Base-by-base conservation (phyloP, 2,113 vertebrate species). In the Baryphthengus martii region DNA sequence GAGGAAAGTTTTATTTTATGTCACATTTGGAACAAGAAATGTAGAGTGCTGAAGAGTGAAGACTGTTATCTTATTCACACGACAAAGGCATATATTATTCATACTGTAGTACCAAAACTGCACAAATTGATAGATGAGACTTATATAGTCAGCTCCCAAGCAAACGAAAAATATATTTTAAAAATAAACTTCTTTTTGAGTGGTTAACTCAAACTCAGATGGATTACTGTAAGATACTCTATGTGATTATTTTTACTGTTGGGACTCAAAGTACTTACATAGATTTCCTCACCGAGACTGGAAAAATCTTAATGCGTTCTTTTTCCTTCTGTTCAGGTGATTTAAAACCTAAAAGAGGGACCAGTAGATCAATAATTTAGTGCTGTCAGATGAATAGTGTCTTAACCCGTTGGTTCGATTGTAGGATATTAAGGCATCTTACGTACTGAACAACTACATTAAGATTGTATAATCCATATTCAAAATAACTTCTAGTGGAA, bases 71-170 rank as follows among this genome's bases (percentile, higher is more conserved):
- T 95, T 90, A 93, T 77, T 91, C 78, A 59, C 67, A 76, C 0
- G 50, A 88, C 67, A 93, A 83, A 93, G 67, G 45, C 59, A 95
- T 96, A 67, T 90, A 93, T 97, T 97, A 96, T 96, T 96, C 93
- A 95, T 95, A 42, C 49, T n/a, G 29, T 82, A 94, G 94, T 95
- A 74, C 79, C 53, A 75, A 80, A 88, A 91, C 50, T 70, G 82
- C 39, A 90, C 67, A 47, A 96, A 88, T 86, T 94, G 95, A 96
- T 96, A 81, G 79, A 96, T 94, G 72, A 33, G 33, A 42, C 53
- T 89, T 95, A 83, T 56, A 88, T 47, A 88, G 59, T 93, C 78
- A 93, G 58, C 40, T 95, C 71, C 50, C 45, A 90, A 74, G 82
- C 49, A 91, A 89, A 83, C 49, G 58, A 44, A 91, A 95, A 88